Evolutionary conservation across 1,140 invertebrate species (phyloP), one percentile per base, ranked within the genome.

Genomic region (Dufourea novaeangliae): DNA sequence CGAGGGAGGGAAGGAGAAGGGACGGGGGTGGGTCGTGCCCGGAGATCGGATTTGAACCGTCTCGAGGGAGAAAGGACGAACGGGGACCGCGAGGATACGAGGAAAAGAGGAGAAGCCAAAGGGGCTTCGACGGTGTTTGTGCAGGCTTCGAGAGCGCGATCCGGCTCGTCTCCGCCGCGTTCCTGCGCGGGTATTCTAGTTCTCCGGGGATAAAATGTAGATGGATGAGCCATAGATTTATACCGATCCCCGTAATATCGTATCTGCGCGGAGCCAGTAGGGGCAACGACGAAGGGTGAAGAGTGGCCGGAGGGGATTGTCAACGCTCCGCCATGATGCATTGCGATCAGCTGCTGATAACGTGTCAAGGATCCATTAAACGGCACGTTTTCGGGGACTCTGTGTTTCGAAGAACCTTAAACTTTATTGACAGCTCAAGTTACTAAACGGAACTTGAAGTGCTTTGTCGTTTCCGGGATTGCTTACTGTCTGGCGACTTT

Each of bases 221-320:
- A 90, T 90, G 87, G 89, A 90, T 90, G 90, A 90, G 89, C 87
- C 85, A 87, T 87, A 89, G 89, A 91, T 91, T 91, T 91, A 90
- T 89, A 83, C 86, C 80, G 86, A 88, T 88, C 88, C 85, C 83
- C 78, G 88, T 90, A 90, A 90, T 90, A 90, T 89, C 89, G 86
- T 85, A 90, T 88, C 88, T 84, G 84, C 77, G 80, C 50, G 20
- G 32, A 56, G 72, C 68, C 77, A 80, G 39, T 54, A 71, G 80
- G 84, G 63, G 71, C 41, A 81, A n/a, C 74, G 77, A 54, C 62
- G 44, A 69, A 88, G 83, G 86, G 80, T 72, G 83, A 83, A 85
- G 85, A 86, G 85, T 83, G 85, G 81, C 80, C 83, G 83, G 83
- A 87, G 86, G 88, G 88, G 85, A 83, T 86, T 88, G 89, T 91